Evolutionary conservation across 2,888 invertebrate genomes (phyloP).

Genomic region (Marasmarcha lunaedactyla): DNA sequence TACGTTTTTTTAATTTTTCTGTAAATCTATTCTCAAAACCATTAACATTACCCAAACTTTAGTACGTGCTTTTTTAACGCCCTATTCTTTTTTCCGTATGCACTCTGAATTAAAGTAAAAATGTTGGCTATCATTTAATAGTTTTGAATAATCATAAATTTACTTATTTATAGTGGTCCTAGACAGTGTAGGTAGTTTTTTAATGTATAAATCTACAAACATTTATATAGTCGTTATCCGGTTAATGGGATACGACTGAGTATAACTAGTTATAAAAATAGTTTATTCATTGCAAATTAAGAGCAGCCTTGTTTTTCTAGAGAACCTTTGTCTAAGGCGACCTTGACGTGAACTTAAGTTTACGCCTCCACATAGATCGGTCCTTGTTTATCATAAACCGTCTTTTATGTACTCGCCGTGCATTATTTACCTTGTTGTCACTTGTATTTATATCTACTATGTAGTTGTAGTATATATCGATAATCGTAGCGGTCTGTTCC

Average conservation of each 20-base stretch:
- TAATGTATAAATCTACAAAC: no score
- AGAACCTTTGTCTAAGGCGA: constrained; percentile 17
- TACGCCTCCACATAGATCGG: constrained; percentile 34
- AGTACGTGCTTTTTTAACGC: no score
- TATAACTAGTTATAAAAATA: not conserved
- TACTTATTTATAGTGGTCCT: no score
- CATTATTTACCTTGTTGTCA: constrained; percentile 60
- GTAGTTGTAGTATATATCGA: constrained; percentile 52
- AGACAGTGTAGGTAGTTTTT: no score
- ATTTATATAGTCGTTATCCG: no score
- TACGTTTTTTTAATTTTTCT: no score
- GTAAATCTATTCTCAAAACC: no score
- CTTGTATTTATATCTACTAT: constrained; percentile 45
- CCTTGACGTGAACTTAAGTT: constrained; percentile 43
- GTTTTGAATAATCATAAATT: no score
- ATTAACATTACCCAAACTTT: no score
- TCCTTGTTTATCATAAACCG: constrained; percentile 51
- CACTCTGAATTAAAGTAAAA: no score
- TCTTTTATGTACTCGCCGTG: constrained; percentile 30
- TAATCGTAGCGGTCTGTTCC: constrained; percentile 54
- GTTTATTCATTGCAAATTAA: constrained; percentile 1
- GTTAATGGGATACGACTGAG: not conserved
- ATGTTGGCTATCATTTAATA: no score
- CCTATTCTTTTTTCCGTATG: no score
- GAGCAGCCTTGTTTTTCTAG: constrained; percentile 5